Percentiles rank a stretch among this genome's conserved stretches.
phyloP scores from a whole-genome alignment of 1,140 invertebrate species.

The Olivierus martensii region DNA sequence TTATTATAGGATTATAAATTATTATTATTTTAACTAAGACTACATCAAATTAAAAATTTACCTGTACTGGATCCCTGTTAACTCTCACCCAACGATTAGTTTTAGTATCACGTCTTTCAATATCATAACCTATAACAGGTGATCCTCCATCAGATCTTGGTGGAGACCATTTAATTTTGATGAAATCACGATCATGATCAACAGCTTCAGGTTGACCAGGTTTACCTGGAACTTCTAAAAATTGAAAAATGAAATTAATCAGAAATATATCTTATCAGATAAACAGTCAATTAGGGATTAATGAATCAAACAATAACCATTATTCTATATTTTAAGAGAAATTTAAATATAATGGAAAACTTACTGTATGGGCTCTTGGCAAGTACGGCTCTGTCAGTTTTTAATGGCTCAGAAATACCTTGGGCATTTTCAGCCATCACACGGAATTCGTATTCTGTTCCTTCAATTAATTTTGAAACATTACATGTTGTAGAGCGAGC shows the following conservation, averaged over 20 bases:
- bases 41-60: background rate
- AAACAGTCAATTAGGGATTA: background rate
- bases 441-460: conserved; percentile 84
- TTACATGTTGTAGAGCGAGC: conserved; percentile 69
- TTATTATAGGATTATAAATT: too few relatives aligned
- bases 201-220: conserved; percentile 76
- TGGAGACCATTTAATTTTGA: conserved; percentile 74
- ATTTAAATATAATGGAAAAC: conserved; percentile 1
- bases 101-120: conserved; percentile 82
- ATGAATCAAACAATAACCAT: too few relatives aligned
- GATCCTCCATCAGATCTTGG: conserved; percentile 88
- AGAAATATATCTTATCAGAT: background rate
- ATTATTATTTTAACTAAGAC: too few relatives aligned
- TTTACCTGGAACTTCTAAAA: conserved; percentile 59
- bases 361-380: conserved; percentile 87
- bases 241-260: background rate
- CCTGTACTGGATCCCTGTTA: conserved; percentile 45
- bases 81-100: conserved; percentile 88
- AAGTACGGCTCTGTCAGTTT: conserved; percentile 67
- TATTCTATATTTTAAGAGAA: too few relatives aligned
- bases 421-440: conserved; percentile 90
- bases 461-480: conserved; percentile 75
- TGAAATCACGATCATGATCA: conserved; percentile 83
- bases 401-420: conserved; percentile 78
- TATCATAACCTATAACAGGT: conserved; percentile 77